Conservation (phyloP, 1,140 invertebrate genomes). For the Ruditapes philippinarum region DNA sequence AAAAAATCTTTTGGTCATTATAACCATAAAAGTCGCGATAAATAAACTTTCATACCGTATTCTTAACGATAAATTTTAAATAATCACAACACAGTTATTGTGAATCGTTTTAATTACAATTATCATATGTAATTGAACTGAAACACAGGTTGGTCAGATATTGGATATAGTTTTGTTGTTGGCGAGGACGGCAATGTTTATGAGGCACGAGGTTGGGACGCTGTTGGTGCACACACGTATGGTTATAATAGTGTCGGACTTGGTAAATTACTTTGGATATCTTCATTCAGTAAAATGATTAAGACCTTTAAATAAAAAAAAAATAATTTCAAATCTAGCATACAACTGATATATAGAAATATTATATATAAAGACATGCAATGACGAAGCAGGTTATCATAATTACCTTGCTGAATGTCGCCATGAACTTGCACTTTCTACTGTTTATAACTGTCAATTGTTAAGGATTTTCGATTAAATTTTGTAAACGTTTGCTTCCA, state of each 20-base stretch:
- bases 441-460: neutral
- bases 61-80: neutral
- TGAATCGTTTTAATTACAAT: no score
- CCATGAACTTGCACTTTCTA: neutral
- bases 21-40: neutral
- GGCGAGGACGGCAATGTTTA: conserved; percentile 76
- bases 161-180: conserved; percentile 78
- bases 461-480: neutral
- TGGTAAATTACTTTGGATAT: conserved; percentile 87
- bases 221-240: conserved; percentile 68
- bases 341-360: no score
- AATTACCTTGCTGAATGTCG: neutral
- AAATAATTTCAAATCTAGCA: no score
- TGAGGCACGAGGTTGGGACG: conserved; percentile 74
- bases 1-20: neutral
- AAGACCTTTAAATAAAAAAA: no score
- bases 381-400: neutral
- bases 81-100: neutral
- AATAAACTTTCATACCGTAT: neutral
- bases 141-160: conserved; percentile 71
- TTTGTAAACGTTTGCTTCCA: neutral
- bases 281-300: no score
- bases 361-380: no score
- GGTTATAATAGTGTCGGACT: conserved; percentile 83
- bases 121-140: neutral